Evolutionary conservation across 2,113 vertebrate species (phyloP), one percentile per base, ranked within the genome.

Genomic region (Pleuronectes platessa): DNA sequence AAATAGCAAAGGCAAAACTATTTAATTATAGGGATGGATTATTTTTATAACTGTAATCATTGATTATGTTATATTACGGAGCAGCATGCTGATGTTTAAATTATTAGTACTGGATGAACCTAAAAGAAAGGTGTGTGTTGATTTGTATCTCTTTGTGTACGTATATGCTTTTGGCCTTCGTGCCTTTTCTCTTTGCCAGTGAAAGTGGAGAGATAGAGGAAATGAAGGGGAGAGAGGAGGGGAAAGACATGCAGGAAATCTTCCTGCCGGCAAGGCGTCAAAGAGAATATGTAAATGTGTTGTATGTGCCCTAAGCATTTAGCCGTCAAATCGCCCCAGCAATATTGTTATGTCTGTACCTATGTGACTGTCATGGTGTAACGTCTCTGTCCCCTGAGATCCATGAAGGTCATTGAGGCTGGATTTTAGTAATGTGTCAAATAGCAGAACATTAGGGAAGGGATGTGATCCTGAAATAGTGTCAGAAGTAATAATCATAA

Each of bases 1-100:
- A 70, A 24, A 78, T 31, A 21, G 54, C 20, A 71, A 72, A 68
- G 37, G 14, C 20, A 54, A 62, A 18, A 67, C 24, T 24, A 24
- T 24, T 24, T 24, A 24, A 40, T 5, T 79, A 23, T 74, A 51
- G 12, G 3, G 61, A 63, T n/a, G 9, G 11, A 1, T 31, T 18
- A 0, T 12, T 72, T 23, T 51, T 37, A 27, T 18, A 53, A 17
- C 12, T 54, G 49, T 45, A 4, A 59, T 68, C 40, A 68, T 8
- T 64, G 31, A 7, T 31, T 31, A 7, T 31, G 6, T 31, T 31
- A 31, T 31, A 31, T 7, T 31, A 31, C 6, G 1, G 31, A 31
- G 66, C n/a, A 35, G 65, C 37, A 61, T 53, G 20, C 49, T 58
- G 6, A 42, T 71, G 42, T 68, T 54, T 21, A 8, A 11, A 54